Conservation (phyloP, 2,888 invertebrate species). For the Steinernema hermaphroditum region DNA sequence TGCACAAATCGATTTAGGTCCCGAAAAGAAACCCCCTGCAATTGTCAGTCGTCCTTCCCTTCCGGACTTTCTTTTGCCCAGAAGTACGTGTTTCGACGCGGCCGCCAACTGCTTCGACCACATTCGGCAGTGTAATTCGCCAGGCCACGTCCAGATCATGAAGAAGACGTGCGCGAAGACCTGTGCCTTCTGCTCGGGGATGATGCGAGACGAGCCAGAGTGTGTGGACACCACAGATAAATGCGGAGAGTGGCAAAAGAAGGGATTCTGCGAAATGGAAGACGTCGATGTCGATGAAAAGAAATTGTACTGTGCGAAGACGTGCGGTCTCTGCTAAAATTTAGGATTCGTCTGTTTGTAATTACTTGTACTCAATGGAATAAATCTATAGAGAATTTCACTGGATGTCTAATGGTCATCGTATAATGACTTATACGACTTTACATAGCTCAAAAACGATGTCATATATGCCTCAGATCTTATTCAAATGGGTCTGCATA, state of each 20-base stretch:
- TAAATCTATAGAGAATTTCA: no score
- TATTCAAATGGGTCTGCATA: no score
- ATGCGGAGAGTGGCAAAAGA: slow-evolving; percentile 18
- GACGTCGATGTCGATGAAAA: background rate
- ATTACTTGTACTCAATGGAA: no score
- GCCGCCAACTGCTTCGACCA: slow-evolving; percentile 3
- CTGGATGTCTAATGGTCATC: no score
- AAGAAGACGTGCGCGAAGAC: background rate
- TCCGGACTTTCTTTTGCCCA: background rate
- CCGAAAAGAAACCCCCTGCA: background rate
- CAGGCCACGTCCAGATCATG: background rate
- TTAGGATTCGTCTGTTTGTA: background rate
- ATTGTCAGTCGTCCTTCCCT: no score
- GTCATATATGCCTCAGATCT: no score
- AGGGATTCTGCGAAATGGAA: slow-evolving; percentile 21
- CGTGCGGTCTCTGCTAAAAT: slow-evolving; percentile 2
- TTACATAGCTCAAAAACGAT: no score
- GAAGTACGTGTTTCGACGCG: background rate
- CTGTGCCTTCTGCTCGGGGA: background rate
- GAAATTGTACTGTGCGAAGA: slow-evolving; percentile 3
- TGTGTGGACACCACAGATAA: background rate
- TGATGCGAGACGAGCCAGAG: slow-evolving; percentile 4
- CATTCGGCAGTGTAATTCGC: background rate
- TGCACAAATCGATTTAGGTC: background rate
- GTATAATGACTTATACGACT: no score